A percentile compares a stretch with the other conserved stretches of the same genome.
Evolutionary conservation across 2,888 invertebrate species (phyloP).

Genomic region (Tuta absoluta): DNA sequence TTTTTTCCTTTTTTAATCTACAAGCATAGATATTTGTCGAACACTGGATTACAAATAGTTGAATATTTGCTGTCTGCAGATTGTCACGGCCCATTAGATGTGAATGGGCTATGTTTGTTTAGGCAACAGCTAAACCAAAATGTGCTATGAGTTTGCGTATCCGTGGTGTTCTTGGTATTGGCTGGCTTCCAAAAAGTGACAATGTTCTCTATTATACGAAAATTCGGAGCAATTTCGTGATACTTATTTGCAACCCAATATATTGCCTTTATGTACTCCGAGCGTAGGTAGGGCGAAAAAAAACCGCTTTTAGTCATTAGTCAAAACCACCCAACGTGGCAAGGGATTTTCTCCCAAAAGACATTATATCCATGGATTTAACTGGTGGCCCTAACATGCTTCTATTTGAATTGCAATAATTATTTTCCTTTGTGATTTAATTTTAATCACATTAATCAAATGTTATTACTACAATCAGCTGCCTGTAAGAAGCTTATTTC

Average conservation of each 20-base stretch:
- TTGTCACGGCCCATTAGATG: constrained; percentile 8
- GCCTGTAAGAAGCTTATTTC: constrained; percentile 4
- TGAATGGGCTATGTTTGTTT: constrained; percentile 22
- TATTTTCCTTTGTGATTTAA: neutral
- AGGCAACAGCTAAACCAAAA: neutral
- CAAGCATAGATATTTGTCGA: neutral
- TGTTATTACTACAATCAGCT: constrained; percentile 11
- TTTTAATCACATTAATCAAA: constrained; percentile 16
- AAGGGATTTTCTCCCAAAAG: neutral
- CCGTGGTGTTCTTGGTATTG: neutral
- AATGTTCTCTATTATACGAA: too few relatives aligned
- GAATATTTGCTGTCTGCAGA: neutral
- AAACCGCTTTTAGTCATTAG: too few relatives aligned
- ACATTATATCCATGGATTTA: neutral
- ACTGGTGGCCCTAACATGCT: neutral
- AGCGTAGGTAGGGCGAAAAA: too few relatives aligned
- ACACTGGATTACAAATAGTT: neutral
- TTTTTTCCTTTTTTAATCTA: neutral
- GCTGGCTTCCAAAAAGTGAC: neutral
- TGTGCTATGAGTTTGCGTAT: constrained; percentile 2
- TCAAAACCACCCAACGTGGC: too few relatives aligned
- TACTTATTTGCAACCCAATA: too few relatives aligned
- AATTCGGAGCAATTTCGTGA: too few relatives aligned
- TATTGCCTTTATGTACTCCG: too few relatives aligned
- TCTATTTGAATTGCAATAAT: neutral